Evolutionary conservation across 2,888 invertebrate genomes (phyloP).

Genomic region (Pomacea canaliculata): DNA sequence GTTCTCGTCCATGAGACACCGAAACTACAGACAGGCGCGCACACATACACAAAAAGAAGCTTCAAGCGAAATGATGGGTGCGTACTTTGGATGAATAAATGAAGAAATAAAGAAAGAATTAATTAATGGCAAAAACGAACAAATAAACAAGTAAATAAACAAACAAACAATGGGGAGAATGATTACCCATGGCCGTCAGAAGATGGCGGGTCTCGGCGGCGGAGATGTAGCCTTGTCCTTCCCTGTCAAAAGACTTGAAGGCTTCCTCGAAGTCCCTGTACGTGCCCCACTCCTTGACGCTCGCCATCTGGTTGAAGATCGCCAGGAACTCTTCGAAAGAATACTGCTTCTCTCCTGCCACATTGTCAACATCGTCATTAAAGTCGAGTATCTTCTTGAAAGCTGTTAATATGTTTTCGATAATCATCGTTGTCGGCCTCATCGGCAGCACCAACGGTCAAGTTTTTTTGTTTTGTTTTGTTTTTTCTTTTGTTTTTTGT

Average conservation of each 20-base stretch:
- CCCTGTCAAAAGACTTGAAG: conserved; percentile 98
- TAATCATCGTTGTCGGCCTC: no score
- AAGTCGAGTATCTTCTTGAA: neutral
- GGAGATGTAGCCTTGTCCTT: conserved; percentile 95
- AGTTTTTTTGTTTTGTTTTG: no score
- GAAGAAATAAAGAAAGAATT: neutral
- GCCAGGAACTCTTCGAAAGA: conserved; percentile 98
- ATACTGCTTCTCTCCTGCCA: conserved; percentile 85
- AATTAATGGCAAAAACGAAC: neutral
- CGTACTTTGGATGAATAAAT: neutral
- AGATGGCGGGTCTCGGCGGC: conserved; percentile 96
- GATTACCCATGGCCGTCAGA: conserved; percentile 88
- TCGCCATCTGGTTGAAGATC: conserved; percentile 94
- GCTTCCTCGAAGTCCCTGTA: conserved; percentile 99
- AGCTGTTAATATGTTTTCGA: no score
- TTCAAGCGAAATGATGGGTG: no score
- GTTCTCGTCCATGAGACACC: neutral
- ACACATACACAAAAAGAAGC: neutral
- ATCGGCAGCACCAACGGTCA: no score
- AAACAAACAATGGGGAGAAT: neutral
- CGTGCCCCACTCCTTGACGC: conserved; percentile 97
- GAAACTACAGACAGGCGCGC: neutral
- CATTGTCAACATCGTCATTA: neutral
- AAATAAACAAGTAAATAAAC: neutral
- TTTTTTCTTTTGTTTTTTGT: no score